Base-by-base conservation (phyloP, 2,888 invertebrate species). In the Mayetiola destructor region DNA sequence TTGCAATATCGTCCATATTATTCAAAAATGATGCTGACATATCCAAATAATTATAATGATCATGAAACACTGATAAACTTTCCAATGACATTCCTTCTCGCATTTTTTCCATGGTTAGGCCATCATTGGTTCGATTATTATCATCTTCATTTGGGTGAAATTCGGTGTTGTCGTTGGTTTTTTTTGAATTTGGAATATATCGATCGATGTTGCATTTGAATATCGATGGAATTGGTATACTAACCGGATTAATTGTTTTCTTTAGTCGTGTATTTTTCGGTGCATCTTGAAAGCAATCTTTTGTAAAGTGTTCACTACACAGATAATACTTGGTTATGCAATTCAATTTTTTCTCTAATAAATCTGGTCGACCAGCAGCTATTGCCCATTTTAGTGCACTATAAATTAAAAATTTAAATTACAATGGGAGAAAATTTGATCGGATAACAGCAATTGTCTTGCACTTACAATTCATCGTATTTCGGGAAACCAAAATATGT, bases 401-500 rank as follows among this genome's bases (percentile, higher is more conserved):
- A n/a, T 23, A 56, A 42, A 52, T 37, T 27, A 39, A 14, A 23
- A 12, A 10, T 23, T 21, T 9, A 20, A 6, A 42, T 21, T n/a
- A 21, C 10, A 42, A 32, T 8, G 32, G 23, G 8, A 21, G 5
- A 53, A 12, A 21, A 27, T 53, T 53, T 53, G 27, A 23, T 39
- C 16, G n/a, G 39, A n/a, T n/a, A 53, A 27, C 12, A 18, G 21
- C 12, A 55, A 21, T 23, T 10, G 6, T 3, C 21, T 5, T 9
- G 16, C 14, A 62, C 63, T 60, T 60, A 63, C 64, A 60, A 63
- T n/a, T 60, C 56, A 30, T 59, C 60, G 35, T 62, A 58, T 42
- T 61, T 63, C 1, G 64, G 64, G 27, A 64, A 63, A n/a, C 61
- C 60, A 23, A 62, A 62, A 37, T 64, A 64, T 2, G 59, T 32